These are phyloP conservation scores for Drosophila willistoni DNA, from an alignment of 1,140 invertebrate species.

Conservation along the genomic window DNA sequence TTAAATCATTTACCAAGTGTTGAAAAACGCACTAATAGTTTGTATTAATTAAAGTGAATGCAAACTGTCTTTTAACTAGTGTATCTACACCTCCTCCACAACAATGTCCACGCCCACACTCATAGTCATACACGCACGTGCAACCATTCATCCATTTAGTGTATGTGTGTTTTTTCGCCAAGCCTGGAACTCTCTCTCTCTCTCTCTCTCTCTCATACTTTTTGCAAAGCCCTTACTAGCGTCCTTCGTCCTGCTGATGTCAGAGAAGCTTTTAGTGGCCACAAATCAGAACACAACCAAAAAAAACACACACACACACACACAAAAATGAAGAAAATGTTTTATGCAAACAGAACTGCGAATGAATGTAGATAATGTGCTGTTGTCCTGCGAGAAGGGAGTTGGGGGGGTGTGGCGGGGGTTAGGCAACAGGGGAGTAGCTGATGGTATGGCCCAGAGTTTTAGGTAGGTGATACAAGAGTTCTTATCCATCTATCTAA, in stretches of 20 bases:
- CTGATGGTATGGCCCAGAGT: background rate
- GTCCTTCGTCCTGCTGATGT: conserved; percentile 64
- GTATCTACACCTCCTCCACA: conserved; percentile 1
- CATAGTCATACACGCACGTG: conserved; percentile 44
- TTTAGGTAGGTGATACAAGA: conserved; percentile 17
- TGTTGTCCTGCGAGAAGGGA: conserved; percentile 8
- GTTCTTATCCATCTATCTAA: background rate
- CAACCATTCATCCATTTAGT: conserved; percentile 49
- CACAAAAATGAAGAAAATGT: conserved; percentile 29
- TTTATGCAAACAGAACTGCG: conserved; percentile 59
- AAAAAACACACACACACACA: conserved; percentile 7
- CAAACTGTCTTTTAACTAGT: conserved; percentile 18
- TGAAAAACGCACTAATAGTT: no score
- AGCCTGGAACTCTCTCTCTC: background rate
- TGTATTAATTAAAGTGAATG: no score
- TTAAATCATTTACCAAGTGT: no score
- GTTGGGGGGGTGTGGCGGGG: no score
- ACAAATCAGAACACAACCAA: conserved; percentile 58
- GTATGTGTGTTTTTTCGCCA: background rate
- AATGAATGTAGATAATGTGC: conserved; percentile 20
- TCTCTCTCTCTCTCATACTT: background rate
- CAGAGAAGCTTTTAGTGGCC: conserved; percentile 72
- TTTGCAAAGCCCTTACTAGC: conserved; percentile 26
- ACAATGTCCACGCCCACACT: background rate
- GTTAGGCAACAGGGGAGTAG: background rate